Percentiles rank a stretch among this genome's conserved stretches.
Conservation (phyloP, 2,113 vertebrate genomes). For the Tupaia tana region DNA sequence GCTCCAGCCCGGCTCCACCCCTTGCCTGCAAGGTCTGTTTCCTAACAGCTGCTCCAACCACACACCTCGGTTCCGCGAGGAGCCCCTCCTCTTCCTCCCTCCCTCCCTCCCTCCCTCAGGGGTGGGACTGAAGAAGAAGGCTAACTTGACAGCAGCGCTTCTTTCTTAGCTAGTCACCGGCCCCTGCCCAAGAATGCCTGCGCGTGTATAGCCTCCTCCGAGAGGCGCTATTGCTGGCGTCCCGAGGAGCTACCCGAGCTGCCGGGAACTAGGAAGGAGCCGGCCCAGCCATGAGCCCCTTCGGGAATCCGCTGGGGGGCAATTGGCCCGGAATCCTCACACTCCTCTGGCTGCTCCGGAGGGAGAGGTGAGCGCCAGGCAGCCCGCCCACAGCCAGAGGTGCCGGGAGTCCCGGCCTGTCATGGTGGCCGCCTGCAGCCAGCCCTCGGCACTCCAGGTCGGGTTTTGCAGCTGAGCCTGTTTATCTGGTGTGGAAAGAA, state of each 20-base stretch:
- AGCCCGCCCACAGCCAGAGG: constrained; percentile 68
- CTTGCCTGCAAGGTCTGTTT: constrained; percentile 78
- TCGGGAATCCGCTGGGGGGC: constrained; percentile 60
- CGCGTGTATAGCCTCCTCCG: constrained; percentile 14
- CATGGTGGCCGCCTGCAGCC: constrained; percentile 84
- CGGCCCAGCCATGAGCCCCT: constrained; percentile 76
- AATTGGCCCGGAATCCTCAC: constrained; percentile 77
- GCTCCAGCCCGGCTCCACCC: constrained; percentile 80
- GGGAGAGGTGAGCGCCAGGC: constrained; percentile 81
- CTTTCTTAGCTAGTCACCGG: constrained; percentile 69
- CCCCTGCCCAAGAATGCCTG: constrained; percentile 72
- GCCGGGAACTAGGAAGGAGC: constrained; percentile 44
- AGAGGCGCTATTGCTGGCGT: constrained; percentile 43
- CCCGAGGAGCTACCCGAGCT: constrained; percentile 34
- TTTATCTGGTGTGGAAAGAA: constrained; percentile 83
- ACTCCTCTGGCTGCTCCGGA: constrained; percentile 73
- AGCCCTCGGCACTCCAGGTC: constrained; percentile 83
- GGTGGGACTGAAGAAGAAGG: constrained; percentile 85
- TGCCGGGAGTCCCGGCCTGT: constrained; percentile 83
- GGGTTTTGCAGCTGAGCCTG: constrained; percentile 84
- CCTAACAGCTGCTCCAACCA: constrained; percentile 79
- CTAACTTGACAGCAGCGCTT: constrained; percentile 80
- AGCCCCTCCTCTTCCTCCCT: constrained; percentile 87
- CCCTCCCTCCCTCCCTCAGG: constrained; percentile 85
- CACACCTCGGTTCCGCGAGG: constrained; percentile 77